A percentile compares a stretch with the other conserved stretches of the same genome.
These are phyloP conservation scores for Dioctria rufipes DNA, from an alignment of 2,888 invertebrate species.

Conservation along the genomic window DNA sequence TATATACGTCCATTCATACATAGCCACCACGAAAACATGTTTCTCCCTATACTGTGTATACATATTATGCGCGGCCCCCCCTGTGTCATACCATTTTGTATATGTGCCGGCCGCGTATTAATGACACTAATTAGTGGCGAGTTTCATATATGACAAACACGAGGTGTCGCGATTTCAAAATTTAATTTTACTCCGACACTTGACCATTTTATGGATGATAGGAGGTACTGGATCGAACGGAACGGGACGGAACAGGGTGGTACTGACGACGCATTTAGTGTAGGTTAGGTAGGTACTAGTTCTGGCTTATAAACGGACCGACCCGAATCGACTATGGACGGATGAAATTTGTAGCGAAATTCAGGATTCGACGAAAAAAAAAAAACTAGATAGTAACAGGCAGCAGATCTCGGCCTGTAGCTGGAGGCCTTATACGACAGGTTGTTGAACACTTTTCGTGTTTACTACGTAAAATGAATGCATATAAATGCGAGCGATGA, in stretches of 20 bases:
- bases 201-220: conserved; percentile 39
- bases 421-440: conserved; percentile 16
- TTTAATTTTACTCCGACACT: conserved; percentile 61
- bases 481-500: conserved; percentile 24
- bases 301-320: no score
- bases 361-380: conserved; percentile 6
- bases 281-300: no score
- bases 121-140: conserved; percentile 71
- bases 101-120: conserved; percentile 66
- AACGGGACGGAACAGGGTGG: no score
- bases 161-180: conserved; percentile 63
- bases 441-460: conserved; percentile 49
- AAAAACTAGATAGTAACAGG: background rate
- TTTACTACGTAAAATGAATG: conserved; percentile 43
- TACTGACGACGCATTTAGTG: no score
- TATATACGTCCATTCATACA: background rate
- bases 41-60: no score
- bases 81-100: background rate
- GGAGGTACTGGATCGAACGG: no score
- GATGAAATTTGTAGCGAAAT: background rate
- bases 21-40: background rate
- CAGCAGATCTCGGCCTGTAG: background rate
- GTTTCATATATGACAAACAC: conserved; percentile 69
- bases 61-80: background rate
- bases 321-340: no score